Evolutionary conservation across 1,140 invertebrate species (phyloP).

Genomic region (Drosophila parvula): DNA sequence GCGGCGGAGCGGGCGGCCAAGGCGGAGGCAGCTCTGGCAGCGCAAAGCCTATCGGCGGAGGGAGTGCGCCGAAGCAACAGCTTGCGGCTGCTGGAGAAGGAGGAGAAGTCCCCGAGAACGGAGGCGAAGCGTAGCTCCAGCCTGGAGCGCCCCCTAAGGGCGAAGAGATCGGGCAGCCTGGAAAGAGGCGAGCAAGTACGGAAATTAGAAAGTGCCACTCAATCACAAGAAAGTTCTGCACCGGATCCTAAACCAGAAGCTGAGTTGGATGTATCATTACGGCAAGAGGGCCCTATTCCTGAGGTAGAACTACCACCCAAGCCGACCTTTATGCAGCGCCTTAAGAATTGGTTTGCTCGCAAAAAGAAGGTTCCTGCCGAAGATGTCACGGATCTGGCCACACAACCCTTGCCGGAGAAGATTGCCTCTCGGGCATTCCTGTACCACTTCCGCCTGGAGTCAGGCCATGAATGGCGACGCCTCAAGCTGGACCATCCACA

Average conservation of each 20-base stretch:
- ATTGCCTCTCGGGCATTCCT: conserved; percentile 46
- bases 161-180: conserved; percentile 50
- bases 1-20: conserved; percentile 59
- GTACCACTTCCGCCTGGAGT: conserved; percentile 65
- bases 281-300: background rate
- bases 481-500: conserved; percentile 86
- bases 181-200: conserved; percentile 24
- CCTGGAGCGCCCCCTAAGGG: conserved; percentile 39
- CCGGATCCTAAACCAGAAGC: background rate
- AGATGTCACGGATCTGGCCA: conserved; percentile 1
- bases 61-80: conserved; percentile 60
- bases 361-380: conserved; percentile 3
- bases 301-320: background rate
- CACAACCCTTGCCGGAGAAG: conserved; percentile 9
- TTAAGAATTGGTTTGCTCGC: conserved; percentile 24
- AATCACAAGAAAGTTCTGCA: background rate
- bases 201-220: background rate
- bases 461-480: conserved; percentile 85
- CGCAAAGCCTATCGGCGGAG: conserved; percentile 42
- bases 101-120: conserved; percentile 8
- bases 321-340: conserved; percentile 20
- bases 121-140: conserved; percentile 63
- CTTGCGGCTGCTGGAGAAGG: conserved; percentile 28
- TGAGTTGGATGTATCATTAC: background rate
- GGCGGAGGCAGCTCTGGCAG: conserved; percentile 62